Conservation (phyloP, 2,888 invertebrate genomes). For the Acleris cristana region DNA sequence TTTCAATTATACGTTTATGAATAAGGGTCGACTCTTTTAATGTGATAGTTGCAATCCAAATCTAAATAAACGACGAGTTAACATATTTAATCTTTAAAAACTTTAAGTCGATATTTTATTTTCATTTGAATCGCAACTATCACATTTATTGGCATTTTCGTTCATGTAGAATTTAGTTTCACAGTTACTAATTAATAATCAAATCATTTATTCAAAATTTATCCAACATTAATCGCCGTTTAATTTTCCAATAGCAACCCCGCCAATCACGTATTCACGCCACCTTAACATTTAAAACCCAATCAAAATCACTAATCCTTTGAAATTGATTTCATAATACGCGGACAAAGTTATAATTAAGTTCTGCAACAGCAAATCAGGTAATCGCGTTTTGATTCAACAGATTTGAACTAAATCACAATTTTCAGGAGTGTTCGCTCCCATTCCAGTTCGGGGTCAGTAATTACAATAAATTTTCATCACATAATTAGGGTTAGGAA, state of each 20-base stretch:
- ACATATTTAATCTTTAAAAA: no score
- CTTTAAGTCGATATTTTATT: no score
- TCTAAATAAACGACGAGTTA: no score
- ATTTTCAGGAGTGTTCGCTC: slow-evolving; percentile 45
- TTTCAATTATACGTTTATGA: no score
- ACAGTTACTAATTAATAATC: neutral
- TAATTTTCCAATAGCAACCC: slow-evolving; percentile 18
- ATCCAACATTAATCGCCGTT: neutral
- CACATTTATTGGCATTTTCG: no score
- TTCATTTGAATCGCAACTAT: no score
- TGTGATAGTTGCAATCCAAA: no score
- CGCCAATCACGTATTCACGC: slow-evolving; percentile 17
- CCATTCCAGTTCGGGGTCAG: slow-evolving; percentile 54
- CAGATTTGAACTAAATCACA: slow-evolving; percentile 48
- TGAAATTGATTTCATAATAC: slow-evolving; percentile 34
- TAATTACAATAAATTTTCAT: slow-evolving; percentile 69
- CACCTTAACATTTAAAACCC: slow-evolving; percentile 36
- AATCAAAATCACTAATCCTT: slow-evolving; percentile 35
- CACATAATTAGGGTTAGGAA: slow-evolving; percentile 73
- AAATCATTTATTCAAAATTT: neutral
- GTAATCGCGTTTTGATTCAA: slow-evolving; percentile 40
- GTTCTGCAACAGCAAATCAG: slow-evolving; percentile 38
- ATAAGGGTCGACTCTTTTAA: no score
- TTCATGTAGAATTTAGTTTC: neutral
- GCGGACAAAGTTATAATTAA: slow-evolving; percentile 37